A percentile compares a stretch with the other conserved stretches of the same genome.
Conservation (phyloP, 2,797 vertebrate genomes). For the Champsocephalus gunnari region DNA sequence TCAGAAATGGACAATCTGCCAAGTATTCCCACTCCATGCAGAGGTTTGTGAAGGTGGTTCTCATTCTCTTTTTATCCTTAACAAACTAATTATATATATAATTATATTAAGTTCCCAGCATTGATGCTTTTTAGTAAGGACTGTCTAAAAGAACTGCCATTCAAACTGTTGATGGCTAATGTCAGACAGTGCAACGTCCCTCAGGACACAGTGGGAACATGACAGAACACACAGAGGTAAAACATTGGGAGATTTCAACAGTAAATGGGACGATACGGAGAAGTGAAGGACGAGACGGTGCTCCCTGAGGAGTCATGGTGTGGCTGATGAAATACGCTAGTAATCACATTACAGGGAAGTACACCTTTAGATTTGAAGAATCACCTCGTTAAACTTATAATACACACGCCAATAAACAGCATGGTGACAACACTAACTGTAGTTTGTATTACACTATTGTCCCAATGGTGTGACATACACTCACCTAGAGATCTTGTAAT, state of each 20-base stretch:
- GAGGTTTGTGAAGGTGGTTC: no score
- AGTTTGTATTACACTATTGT: neutral
- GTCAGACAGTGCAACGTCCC: neutral
- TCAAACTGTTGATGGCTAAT: no score
- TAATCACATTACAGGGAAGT: constrained; percentile 24
- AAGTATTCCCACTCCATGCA: neutral
- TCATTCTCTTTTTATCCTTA: no score
- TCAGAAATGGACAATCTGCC: neutral
- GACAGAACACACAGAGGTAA: neutral
- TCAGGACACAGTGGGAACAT: neutral
- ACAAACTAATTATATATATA: no score
- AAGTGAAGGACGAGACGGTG: neutral
- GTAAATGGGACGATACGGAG: neutral
- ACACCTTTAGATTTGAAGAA: neutral
- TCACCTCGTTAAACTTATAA: constrained; percentile 6
- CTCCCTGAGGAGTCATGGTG: constrained; percentile 8
- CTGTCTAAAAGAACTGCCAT: no score
- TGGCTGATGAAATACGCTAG: constrained; percentile 40
- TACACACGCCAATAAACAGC: neutral
- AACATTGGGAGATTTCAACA: neutral
- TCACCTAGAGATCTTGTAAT: no score
- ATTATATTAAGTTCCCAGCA: no score
- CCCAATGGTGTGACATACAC: neutral
- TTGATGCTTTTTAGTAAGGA: no score
- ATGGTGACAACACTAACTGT: neutral